phyloP scores from a whole-genome alignment of 2,888 invertebrate genomes.

The Synanthedon formicaeformis region DNA sequence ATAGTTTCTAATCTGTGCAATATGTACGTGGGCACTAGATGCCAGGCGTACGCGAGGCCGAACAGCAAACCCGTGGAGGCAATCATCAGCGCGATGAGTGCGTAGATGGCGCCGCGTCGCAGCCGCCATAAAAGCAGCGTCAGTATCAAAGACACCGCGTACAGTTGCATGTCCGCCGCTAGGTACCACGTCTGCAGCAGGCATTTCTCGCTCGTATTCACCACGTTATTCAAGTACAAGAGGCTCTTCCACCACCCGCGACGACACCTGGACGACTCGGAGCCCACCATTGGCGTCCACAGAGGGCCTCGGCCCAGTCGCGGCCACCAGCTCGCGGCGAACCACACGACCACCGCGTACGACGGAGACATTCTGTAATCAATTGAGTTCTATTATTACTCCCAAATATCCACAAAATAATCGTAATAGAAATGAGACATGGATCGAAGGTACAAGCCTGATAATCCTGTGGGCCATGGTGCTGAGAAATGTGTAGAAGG shows the following conservation, averaged over 20 bases:
- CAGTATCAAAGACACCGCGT: constrained; percentile 35
- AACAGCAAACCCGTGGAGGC: constrained; percentile 20
- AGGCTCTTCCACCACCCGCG: constrained; percentile 58
- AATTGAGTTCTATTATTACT: too few species aligned
- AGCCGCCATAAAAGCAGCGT: constrained; percentile 36
- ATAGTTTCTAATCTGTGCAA: constrained; percentile 54
- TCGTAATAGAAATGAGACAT: not conserved
- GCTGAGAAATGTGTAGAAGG: constrained; percentile 35
- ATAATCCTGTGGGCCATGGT: constrained; percentile 53
- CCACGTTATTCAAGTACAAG: constrained; percentile 51
- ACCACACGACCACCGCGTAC: constrained; percentile 53
- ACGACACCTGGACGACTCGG: constrained; percentile 45
- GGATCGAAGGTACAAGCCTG: constrained; percentile 22
- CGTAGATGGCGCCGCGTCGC: constrained; percentile 22
- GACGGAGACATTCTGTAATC: constrained; percentile 43
- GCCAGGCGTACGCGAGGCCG: constrained; percentile 39
- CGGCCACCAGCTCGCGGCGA: constrained; percentile 51
- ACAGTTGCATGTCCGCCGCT: constrained; percentile 61
- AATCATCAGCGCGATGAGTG: constrained; percentile 25
- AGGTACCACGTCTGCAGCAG: constrained; percentile 64
- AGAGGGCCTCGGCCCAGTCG: constrained; percentile 36
- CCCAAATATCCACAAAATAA: too few species aligned
- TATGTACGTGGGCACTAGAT: constrained; percentile 44
- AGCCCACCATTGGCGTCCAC: constrained; percentile 43
- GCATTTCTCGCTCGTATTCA: constrained; percentile 48